Percentiles rank a stretch among this genome's conserved stretches.
Conservation (phyloP, 2,888 invertebrate genomes). For the Trilocha varians region DNA sequence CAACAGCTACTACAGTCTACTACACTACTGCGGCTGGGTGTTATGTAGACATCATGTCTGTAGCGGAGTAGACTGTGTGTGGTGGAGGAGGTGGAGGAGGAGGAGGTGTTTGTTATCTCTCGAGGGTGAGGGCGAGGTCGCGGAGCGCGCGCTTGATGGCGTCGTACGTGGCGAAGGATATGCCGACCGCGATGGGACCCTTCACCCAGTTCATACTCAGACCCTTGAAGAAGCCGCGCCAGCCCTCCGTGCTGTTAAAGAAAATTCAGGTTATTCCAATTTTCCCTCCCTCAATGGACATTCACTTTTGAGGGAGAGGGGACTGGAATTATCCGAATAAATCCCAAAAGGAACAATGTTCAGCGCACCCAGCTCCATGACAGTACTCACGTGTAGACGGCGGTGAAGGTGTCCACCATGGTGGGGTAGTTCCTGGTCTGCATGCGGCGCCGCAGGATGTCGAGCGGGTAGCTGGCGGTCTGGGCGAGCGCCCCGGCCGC, state of each 20-base stretch:
- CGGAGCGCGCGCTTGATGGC: constrained; percentile 77
- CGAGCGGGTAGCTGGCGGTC: constrained; percentile 95
- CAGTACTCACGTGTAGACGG: constrained; percentile 78
- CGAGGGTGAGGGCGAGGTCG: constrained; percentile 28
- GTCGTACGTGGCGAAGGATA: constrained; percentile 97
- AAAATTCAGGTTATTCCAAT: no score
- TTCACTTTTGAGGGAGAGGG: no score
- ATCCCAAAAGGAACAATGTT: no score
- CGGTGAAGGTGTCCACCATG: constrained; percentile 77
- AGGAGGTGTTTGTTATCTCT: constrained; percentile 16
- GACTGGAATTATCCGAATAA: no score
- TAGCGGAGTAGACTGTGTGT: not conserved
- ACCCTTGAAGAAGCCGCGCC: constrained; percentile 95
- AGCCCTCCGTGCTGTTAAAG: constrained; percentile 89
- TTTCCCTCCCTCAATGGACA: no score
- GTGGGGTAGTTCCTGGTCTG: constrained; percentile 79
- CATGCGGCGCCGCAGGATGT: constrained; percentile 82
- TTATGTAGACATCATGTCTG: not conserved
- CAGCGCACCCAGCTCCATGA: not conserved
- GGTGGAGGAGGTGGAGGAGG: not conserved
- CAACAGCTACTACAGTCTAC: no score
- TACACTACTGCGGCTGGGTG: no score
- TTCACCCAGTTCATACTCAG: constrained; percentile 99
- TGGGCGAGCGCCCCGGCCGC: constrained; percentile 95
- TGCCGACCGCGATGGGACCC: constrained; percentile 92